Base-by-base conservation (phyloP, 2,797 vertebrate species). In the Cygnus olor region DNA sequence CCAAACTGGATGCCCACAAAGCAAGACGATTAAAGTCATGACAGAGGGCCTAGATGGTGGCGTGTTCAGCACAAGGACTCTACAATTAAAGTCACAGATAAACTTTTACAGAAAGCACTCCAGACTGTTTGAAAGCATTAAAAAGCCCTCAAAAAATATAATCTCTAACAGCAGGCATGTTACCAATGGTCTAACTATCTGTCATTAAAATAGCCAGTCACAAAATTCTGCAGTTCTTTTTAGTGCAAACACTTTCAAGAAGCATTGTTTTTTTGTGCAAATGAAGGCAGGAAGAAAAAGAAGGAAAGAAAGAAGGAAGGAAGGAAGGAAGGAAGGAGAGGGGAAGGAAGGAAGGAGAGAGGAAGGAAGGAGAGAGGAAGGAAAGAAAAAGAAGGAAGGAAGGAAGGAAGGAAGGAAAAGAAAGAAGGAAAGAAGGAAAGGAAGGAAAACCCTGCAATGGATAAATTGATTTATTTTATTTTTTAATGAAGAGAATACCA, bases 31-130 rank as follows among this genome's bases (percentile, higher is more conserved):
- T 68, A 66, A 25, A 4, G 4, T 25, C 28, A 21, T 6, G 8
- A 25, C 53, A 54, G 36, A 65, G 22, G 42, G 27, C 24, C 27
- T 45, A 28, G 16, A 15, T 24, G 30, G 19, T 20, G 28, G 14
- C 15, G 13, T 44, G 9, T 36, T 53, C 21, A 32, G 25, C 21
- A 7, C 27, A 34, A 66, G 20, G 32, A 34, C 34, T 66, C 64
- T 47, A 53, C 14, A 93, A 93, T 85, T 61, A 84, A 92, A 74
- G n/a, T 38, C 85, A 22, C 51, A 82, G 74, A 89, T 61, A 81
- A 84, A 74, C 36, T 69, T 49, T 73, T 51, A 20, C 51, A 79
- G 14, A 51, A n/a, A 27, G 71, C 21, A 47, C 19, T 53, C 14
- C 51, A 53, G 51, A 80, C 64, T 49, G 42, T 30, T 27, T 38